These are phyloP conservation scores for Xanthorhoe spadicearia DNA, from an alignment of 2,888 invertebrate species.

Conservation along the genomic window DNA sequence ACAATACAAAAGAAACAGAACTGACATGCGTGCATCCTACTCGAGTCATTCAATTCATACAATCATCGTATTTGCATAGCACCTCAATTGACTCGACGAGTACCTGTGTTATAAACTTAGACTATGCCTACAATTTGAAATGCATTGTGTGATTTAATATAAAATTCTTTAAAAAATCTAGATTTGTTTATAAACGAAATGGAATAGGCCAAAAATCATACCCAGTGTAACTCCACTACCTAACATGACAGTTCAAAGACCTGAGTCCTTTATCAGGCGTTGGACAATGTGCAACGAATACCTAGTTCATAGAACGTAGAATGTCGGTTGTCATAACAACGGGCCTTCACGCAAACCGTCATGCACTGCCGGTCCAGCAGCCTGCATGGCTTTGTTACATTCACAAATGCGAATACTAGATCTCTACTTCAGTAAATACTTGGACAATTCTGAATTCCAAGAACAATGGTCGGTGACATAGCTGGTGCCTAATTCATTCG, in stretches of 20 bases:
- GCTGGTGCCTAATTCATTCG: background rate
- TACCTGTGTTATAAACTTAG: background rate
- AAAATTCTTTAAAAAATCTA: background rate
- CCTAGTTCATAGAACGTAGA: conserved; percentile 58
- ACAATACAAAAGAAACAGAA: conserved; percentile 12
- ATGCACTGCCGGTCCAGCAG: conserved; percentile 55
- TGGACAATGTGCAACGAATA: conserved; percentile 40
- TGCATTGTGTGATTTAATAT: background rate
- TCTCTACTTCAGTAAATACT: conserved; percentile 7
- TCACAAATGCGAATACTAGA: conserved; percentile 34
- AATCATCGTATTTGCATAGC: background rate
- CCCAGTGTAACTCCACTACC: conserved; percentile 13
- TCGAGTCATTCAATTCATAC: background rate
- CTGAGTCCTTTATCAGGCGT: conserved; percentile 21
- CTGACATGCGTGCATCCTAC: background rate
- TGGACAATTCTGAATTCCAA: background rate
- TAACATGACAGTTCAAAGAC: conserved; percentile 23
- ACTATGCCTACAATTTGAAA: too few species aligned
- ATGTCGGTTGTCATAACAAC: conserved; percentile 61
- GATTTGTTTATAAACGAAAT: conserved; percentile 8
- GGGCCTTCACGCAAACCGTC: conserved; percentile 62
- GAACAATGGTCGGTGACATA: background rate
- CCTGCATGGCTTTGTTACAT: conserved; percentile 48
- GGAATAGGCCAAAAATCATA: conserved; percentile 21
- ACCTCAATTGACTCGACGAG: background rate